Conservation (phyloP, 2,113 vertebrate species). For the Sebastes schlegelii region DNA sequence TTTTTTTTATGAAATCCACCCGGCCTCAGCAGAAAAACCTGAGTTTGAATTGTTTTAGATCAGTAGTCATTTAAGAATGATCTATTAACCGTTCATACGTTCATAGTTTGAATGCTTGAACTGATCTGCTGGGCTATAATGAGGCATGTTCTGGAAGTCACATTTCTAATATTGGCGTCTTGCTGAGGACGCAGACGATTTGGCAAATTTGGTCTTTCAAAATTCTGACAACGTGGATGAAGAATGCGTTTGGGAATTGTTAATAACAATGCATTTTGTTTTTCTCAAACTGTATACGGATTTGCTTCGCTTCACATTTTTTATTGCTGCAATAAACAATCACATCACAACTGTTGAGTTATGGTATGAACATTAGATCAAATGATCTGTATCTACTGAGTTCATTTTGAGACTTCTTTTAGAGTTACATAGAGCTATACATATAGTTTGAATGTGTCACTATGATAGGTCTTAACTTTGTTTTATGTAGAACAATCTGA, state of each 20-base stretch:
- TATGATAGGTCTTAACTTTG: neutral
- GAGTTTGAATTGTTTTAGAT: neutral
- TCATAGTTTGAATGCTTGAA: neutral
- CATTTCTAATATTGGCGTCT: neutral
- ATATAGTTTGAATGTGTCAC: neutral
- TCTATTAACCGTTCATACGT: neutral
- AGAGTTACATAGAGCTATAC: neutral
- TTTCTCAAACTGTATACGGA: slow-evolving; percentile 40
- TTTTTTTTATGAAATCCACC: neutral
- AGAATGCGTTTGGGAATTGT: slow-evolving; percentile 14
- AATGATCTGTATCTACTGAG: neutral
- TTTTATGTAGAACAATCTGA: neutral
- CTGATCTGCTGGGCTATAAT: neutral
- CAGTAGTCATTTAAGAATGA: neutral
- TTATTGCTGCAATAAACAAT: slow-evolving; percentile 75
- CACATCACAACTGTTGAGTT: slow-evolving; percentile 9
- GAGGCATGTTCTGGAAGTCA: neutral
- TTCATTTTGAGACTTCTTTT: neutral
- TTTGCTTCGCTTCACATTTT: slow-evolving; percentile 28
- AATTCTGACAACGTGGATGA: neutral
- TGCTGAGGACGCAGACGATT: neutral
- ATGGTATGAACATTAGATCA: neutral
- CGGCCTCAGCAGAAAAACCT: neutral
- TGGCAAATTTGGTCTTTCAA: neutral
- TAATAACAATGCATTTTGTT: neutral